phyloP scores from a whole-genome alignment of 2,888 invertebrate species.

The Perizoma flavofasciatum region DNA sequence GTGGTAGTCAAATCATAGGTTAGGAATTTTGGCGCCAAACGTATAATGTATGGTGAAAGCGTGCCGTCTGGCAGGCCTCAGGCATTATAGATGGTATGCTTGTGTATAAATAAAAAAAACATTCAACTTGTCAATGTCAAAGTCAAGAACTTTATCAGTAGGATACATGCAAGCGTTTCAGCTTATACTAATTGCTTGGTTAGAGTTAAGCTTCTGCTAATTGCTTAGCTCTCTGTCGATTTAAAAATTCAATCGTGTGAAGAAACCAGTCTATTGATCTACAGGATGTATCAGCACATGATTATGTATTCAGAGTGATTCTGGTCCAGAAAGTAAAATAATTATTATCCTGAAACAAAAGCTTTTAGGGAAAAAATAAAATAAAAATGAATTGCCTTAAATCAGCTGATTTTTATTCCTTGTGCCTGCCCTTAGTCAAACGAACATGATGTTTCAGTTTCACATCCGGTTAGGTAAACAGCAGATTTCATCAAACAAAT shows the following conservation, averaged over 20 bases:
- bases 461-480: no score
- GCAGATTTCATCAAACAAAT: no score
- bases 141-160: neutral
- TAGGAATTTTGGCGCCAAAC: slow-evolving; percentile 77
- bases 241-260: neutral
- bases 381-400: no score
- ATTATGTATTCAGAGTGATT: no score
- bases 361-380: no score
- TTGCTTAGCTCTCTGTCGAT: neutral
- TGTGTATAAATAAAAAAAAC: slow-evolving; percentile 43
- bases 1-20: slow-evolving; percentile 53
- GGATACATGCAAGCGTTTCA: neutral
- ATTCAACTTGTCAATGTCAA: slow-evolving; percentile 24
- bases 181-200: neutral
- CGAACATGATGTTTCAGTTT: no score
- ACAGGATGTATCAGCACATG: no score
- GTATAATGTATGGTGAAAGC: slow-evolving; percentile 64
- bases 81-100: slow-evolving; percentile 59
- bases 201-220: slow-evolving; percentile 1
- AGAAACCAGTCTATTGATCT: slow-evolving; percentile 5
- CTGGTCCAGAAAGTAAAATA: no score
- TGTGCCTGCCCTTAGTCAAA: no score
- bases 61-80: slow-evolving; percentile 52
- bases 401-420: no score
- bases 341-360: no score